Percentiles rank a stretch among this genome's conserved stretches.
Conservation (phyloP, 2,888 invertebrate genomes). For the Chymomyza procnemis region DNA sequence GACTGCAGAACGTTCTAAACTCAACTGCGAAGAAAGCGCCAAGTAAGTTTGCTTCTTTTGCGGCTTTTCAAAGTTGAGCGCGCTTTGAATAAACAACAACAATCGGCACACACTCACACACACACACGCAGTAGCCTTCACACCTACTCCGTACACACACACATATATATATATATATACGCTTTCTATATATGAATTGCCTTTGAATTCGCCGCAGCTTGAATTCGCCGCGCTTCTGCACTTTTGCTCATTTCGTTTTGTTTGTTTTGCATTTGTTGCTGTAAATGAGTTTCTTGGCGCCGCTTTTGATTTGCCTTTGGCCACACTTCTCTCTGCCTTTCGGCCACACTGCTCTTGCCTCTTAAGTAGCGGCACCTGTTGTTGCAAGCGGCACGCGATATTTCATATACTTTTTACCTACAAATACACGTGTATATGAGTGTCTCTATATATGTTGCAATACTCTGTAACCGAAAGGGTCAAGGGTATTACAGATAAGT, state of each 20-base stretch:
- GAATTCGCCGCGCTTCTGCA: constrained; percentile 36
- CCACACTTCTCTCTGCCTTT: constrained; percentile 34
- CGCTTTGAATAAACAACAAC: not conserved
- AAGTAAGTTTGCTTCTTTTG: constrained; percentile 28
- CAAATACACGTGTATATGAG: constrained; percentile 1
- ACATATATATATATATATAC: no score
- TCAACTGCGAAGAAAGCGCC: not conserved
- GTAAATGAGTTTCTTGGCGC: constrained; percentile 14
- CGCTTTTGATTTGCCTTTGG: constrained; percentile 40
- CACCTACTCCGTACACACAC: not conserved
- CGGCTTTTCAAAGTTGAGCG: constrained; percentile 14
- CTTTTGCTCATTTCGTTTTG: constrained; percentile 18
- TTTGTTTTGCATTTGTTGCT: constrained; percentile 31
- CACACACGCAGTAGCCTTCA: constrained; percentile 8
- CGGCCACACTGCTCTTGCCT: constrained; percentile 38
- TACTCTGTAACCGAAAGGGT: no score
- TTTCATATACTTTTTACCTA: constrained; percentile 16
- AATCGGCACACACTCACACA: not conserved
- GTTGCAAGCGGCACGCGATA: constrained; percentile 57
- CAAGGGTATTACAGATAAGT: no score
- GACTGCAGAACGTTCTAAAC: not conserved
- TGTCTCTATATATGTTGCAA: not conserved
- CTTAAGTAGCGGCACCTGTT: constrained; percentile 53
- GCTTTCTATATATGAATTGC: constrained; percentile 31
- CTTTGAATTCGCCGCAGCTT: constrained; percentile 40